Evolutionary conservation across 2,113 vertebrate species (phyloP), one percentile per base, ranked within the genome.

Genomic region (Misgurnus mizolepis): DNA sequence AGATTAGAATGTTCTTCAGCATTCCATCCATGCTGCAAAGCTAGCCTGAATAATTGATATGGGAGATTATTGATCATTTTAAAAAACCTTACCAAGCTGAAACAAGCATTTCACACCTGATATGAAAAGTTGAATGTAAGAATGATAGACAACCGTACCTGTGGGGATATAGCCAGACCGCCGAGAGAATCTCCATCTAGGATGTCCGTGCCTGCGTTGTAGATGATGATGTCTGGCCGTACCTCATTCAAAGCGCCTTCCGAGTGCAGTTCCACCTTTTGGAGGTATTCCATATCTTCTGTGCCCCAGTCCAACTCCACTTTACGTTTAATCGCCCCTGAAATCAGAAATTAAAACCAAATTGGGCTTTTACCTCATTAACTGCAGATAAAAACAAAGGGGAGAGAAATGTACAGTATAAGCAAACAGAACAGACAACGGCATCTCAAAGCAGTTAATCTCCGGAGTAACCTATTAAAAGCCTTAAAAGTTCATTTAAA

Each of bases 221-320:
- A 99, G 12, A 99, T 82, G 0, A 99, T 82, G 45, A 99, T 90
- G 41, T 99, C 95, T 0, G 97, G 93, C 4, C 40, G 86, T 17
- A 94, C 83, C 80, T 99, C 96, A 1, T 94, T 94, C 79, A 99
- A 88, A 0, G 96, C 92, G 17, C 89, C 93, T 60, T 94, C 92
- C 43, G 92, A 86, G 0, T 96, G 95, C 17, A 92, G 90, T 79
- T 95, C 93, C 11, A 98, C 95, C 75, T 96, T 97, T 74, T 91
- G 90, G 53, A 99, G 94, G 85, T 99, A 99, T 67, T 98, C 97
- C 0, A 81, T 83, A 15, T 99, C 97, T 83, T 98, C 95, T 0
- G 95, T 97, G 49, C 96, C 96, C 96, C 96, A 98, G 64, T 98
- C 96, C 84, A 99, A 87, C 61, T 99, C 97, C 85, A 98, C 94